phyloP scores from a whole-genome alignment of 1,140 invertebrate genomes.

The Tribolium castaneum region DNA sequence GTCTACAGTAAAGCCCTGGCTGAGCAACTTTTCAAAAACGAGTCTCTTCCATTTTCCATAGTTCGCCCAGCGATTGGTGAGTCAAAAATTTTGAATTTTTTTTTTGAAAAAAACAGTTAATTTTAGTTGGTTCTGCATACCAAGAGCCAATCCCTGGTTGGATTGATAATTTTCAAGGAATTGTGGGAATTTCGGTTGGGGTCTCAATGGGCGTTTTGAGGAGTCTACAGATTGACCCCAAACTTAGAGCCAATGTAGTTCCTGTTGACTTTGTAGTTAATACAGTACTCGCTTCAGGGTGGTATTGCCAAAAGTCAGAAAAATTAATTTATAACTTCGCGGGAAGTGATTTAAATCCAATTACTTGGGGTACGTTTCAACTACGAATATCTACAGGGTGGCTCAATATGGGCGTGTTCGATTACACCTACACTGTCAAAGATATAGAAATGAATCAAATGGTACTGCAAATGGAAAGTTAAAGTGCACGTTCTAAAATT shows the following conservation, averaged over 20 bases:
- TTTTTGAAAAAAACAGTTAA: constrained; percentile 14
- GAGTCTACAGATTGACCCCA: constrained; percentile 69
- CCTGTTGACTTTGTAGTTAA: constrained; percentile 83
- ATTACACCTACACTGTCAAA: too few relatives aligned
- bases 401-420: too few relatives aligned
- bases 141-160: constrained; percentile 77
- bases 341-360: constrained; percentile 72
- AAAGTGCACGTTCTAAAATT: too few relatives aligned
- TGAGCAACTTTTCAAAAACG: constrained; percentile 68
- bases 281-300: constrained; percentile 78
- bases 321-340: constrained; percentile 76
- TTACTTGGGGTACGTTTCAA: constrained; percentile 70
- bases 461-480: too few relatives aligned
- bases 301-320: constrained; percentile 64
- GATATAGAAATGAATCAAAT: too few relatives aligned
- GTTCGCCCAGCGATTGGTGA: constrained; percentile 73
- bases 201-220: constrained; percentile 74
- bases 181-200: constrained; percentile 70
- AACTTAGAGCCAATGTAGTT: constrained; percentile 75
- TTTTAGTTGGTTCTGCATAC: constrained; percentile 76
- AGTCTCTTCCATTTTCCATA: constrained; percentile 69
- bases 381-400: too few relatives aligned
- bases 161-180: constrained; percentile 86
- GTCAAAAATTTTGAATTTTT: constrained; percentile 20
- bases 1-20: constrained; percentile 72